Evolutionary conservation across 2,113 vertebrate species (phyloP).

Genomic region (Oreochromis aureus): DNA sequence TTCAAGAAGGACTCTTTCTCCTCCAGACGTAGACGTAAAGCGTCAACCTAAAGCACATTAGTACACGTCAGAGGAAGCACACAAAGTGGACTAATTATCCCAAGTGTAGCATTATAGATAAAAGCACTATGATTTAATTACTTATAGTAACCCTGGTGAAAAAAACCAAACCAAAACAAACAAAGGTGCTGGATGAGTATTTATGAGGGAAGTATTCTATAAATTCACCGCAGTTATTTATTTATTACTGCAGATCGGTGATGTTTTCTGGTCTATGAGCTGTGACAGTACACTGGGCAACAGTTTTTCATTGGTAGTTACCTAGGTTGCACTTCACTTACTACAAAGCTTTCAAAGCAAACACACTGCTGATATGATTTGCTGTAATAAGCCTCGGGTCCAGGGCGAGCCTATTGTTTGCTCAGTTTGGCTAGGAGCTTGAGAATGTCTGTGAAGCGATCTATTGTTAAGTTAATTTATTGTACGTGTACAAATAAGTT

Average conservation of each 20-base stretch:
- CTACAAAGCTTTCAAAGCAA: neutral
- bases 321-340: neutral
- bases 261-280: neutral
- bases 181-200: neutral
- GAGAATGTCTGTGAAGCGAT: neutral
- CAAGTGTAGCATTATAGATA: neutral
- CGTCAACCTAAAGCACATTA: constrained; percentile 83
- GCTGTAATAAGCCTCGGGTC: neutral
- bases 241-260: neutral
- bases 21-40: constrained; percentile 90
- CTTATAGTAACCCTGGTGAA: neutral
- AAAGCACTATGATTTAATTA: neutral
- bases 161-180: neutral
- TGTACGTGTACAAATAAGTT: neutral
- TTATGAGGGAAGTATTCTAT: neutral
- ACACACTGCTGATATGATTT: constrained; percentile 3
- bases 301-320: neutral
- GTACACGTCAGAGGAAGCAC: neutral
- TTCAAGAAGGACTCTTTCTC: constrained; percentile 98
- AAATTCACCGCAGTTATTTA: neutral
- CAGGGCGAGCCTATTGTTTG: neutral
- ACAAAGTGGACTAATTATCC: neutral
- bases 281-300: neutral
- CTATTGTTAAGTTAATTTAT: neutral
- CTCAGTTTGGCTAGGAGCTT: neutral